Evolutionary conservation across 2,888 invertebrate species (phyloP).

Genomic region (Aspidiotus destructor): DNA sequence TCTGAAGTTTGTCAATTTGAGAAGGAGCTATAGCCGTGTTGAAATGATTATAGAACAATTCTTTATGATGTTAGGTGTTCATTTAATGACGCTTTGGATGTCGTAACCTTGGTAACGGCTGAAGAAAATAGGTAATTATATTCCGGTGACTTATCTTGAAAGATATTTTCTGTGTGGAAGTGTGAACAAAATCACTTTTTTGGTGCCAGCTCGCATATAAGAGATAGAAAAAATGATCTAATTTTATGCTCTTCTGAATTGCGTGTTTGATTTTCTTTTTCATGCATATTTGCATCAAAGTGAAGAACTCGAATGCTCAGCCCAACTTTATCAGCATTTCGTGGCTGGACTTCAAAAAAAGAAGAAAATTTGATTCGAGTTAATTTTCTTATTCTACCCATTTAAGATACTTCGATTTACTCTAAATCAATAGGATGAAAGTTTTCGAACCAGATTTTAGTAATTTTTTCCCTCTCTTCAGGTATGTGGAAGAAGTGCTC

Average conservation of each 20-base stretch:
- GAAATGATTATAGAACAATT: constrained; percentile 6
- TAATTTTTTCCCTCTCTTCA: not conserved
- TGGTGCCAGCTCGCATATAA: no score
- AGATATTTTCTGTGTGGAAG: not conserved
- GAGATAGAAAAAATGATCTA: no score
- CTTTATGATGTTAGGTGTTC: constrained; percentile 52
- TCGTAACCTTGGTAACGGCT: constrained; percentile 57
- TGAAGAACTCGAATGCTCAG: no score
- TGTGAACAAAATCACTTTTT: no score
- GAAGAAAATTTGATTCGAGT: no score
- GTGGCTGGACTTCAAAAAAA: not conserved
- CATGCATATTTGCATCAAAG: no score
- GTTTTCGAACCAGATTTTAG: not conserved
- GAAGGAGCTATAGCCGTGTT: not conserved
- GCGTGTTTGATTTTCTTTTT: no score
- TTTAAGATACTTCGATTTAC: not conserved
- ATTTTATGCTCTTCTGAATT: not conserved
- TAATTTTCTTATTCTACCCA: not conserved
- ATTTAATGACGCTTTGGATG: constrained; percentile 70
- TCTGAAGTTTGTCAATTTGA: not conserved
- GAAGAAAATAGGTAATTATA: constrained; percentile 31
- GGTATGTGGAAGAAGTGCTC: constrained; percentile 17
- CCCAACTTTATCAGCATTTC: not conserved
- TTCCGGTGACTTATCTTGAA: not conserved
- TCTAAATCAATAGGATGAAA: not conserved